Percentiles rank a stretch among this genome's conserved stretches.
Conservation (phyloP, 2,797 vertebrate species). For the Rhinoraja longicauda region DNA sequence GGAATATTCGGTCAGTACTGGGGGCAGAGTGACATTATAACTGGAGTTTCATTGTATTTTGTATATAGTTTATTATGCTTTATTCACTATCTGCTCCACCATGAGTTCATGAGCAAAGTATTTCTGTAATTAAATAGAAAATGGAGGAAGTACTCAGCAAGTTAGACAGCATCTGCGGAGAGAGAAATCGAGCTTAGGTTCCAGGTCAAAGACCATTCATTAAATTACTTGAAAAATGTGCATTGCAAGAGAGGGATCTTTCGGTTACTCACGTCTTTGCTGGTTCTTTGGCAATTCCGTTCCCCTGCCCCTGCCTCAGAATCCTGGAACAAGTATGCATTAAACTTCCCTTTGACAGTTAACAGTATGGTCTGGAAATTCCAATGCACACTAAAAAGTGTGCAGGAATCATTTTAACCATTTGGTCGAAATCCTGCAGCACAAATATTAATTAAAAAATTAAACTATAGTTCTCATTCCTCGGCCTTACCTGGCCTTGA, state of each 20-base stretch:
- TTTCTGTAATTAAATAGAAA: too few species aligned
- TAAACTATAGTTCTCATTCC: too few species aligned
- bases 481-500: too few species aligned
- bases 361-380: too few species aligned
- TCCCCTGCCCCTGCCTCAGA: background rate
- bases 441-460: too few species aligned
- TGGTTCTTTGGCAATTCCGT: background rate
- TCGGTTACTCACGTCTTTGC: background rate
- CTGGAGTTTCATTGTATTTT: background rate
- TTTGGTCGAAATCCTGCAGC: too few species aligned
- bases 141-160: too few species aligned
- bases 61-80: background rate
- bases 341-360: background rate
- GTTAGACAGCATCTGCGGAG: too few species aligned
- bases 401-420: too few species aligned
- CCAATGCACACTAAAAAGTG: too few species aligned
- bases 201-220: too few species aligned
- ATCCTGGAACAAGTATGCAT: background rate
- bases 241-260: background rate
- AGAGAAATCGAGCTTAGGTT: too few species aligned
- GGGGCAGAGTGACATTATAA: background rate
- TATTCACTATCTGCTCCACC: background rate
- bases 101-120: background rate
- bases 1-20: constrained; percentile 85
- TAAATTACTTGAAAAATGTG: background rate